A percentile compares a stretch with the other conserved stretches of the same genome.
Conservation (phyloP, 1,140 invertebrate genomes). For the Brachionus asplanchnoidis region DNA sequence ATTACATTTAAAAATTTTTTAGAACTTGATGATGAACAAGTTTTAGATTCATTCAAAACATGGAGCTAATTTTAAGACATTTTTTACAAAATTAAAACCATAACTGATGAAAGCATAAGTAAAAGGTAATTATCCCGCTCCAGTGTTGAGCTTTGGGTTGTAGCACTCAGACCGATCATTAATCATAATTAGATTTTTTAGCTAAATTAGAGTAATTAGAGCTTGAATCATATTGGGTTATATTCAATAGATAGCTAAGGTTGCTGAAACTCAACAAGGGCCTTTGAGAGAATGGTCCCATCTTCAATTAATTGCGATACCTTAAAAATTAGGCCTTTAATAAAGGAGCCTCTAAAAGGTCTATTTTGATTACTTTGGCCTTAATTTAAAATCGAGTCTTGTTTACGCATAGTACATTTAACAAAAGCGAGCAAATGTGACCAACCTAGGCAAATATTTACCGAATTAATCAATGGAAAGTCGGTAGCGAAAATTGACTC, state of each 20-base stretch:
- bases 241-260: not conserved
- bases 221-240: not conserved
- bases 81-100: not conserved
- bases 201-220: not conserved
- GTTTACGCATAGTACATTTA: not conserved
- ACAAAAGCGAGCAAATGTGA: not conserved
- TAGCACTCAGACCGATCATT: not conserved
- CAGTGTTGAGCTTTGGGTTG: not conserved
- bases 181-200: not conserved
- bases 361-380: not conserved
- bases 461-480: not conserved
- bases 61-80: not conserved
- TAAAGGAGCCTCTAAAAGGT: not conserved
- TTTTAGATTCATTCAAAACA: not conserved
- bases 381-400: not conserved
- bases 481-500: not conserved
- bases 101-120: not conserved
- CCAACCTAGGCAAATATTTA: not conserved
- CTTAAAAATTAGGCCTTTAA: not conserved
- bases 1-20: not conserved
- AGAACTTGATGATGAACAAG: not conserved
- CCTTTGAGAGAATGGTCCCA: not conserved
- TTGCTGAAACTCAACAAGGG: not conserved
- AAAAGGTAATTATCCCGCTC: not conserved
- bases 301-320: not conserved